Percentiles rank a stretch among this genome's conserved stretches.
Conservation (phyloP, 2,113 vertebrate species). For the Macaca mulatta region DNA sequence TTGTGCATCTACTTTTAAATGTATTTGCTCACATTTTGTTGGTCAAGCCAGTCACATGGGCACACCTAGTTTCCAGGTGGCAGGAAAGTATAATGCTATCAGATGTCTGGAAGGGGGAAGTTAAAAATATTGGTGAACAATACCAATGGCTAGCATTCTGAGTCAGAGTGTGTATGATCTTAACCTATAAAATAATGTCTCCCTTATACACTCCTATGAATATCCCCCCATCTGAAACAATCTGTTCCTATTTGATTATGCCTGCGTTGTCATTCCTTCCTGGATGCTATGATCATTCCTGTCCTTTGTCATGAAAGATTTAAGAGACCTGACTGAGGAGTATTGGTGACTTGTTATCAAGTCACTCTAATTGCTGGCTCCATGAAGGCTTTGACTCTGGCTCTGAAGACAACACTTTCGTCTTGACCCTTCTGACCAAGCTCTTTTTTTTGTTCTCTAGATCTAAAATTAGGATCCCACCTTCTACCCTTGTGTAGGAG, state of each 20-base stretch:
- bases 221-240: background rate
- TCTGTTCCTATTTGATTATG: background rate
- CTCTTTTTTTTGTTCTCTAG: background rate
- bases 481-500: background rate
- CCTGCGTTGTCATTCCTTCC: background rate
- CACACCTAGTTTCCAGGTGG: background rate
- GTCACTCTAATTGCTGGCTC: background rate
- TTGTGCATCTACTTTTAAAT: background rate
- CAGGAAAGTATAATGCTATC: background rate
- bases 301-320: background rate
- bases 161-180: background rate
- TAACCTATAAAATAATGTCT: background rate
- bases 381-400: background rate
- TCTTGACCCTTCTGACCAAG: background rate
- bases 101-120: background rate
- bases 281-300: background rate
- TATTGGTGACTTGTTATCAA: background rate
- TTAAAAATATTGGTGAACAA: background rate
- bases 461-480: background rate
- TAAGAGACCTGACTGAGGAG: background rate
- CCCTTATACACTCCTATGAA: background rate
- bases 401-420: background rate
- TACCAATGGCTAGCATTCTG: background rate
- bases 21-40: background rate
- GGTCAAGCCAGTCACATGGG: background rate